These are phyloP conservation scores for Caenorhabditis panamensis DNA, from an alignment of 2,888 invertebrate genomes.

Conservation along the genomic window DNA sequence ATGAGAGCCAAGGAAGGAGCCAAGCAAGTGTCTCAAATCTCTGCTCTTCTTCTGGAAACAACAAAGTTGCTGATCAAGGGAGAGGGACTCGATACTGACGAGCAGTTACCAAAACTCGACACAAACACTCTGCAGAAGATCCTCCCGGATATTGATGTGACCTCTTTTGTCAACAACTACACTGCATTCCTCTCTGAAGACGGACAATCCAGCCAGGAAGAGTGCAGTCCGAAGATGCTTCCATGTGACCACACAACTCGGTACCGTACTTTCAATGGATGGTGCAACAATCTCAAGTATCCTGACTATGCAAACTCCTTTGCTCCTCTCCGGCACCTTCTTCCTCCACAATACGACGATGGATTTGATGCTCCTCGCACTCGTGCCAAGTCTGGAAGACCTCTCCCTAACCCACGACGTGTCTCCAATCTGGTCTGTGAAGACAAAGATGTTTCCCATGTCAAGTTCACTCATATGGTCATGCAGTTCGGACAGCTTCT, in stretches of 20 bases:
- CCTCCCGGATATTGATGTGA: conserved; percentile 73
- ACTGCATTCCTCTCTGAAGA: conserved; percentile 78
- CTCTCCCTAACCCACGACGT: conserved; percentile 78
- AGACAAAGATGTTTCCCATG: conserved; percentile 75
- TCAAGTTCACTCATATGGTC: conserved; percentile 82
- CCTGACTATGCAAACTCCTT: conserved; percentile 80
- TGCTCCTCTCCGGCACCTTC: conserved; percentile 76
- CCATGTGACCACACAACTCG: conserved; percentile 81
- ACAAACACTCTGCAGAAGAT: conserved; percentile 75
- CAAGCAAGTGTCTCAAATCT: conserved; percentile 75
- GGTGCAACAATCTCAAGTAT: conserved; percentile 87
- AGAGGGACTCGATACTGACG: conserved; percentile 74
- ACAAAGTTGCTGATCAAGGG: conserved; percentile 79
- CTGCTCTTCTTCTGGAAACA: conserved; percentile 78
- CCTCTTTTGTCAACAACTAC: conserved; percentile 78
- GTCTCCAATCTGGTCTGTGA: conserved; percentile 80
- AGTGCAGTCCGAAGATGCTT: conserved; percentile 79
- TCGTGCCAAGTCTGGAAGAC: conserved; percentile 71
- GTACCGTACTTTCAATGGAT: conserved; percentile 91
- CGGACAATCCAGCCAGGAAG: conserved; percentile 68
- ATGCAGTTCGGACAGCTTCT: conserved; percentile 96
- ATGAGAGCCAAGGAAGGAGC: conserved; percentile 77
- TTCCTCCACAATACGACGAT: conserved; percentile 88
- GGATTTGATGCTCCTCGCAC: conserved; percentile 83
- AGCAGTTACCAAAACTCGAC: conserved; percentile 77